phyloP scores from a whole-genome alignment of 2,888 invertebrate genomes.

The Taenaris catops region DNA sequence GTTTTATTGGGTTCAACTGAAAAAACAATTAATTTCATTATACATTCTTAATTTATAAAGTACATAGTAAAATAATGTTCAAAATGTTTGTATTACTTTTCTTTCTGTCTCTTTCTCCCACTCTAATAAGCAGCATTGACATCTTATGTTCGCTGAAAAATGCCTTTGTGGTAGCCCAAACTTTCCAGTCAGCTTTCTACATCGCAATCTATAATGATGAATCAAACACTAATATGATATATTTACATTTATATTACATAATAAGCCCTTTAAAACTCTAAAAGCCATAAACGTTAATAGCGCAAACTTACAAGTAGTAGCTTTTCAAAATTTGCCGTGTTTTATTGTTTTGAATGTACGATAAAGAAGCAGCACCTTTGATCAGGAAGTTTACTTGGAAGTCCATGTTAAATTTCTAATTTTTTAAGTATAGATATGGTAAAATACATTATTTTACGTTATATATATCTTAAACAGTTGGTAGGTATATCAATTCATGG shows the following conservation, averaged over 20 bases:
- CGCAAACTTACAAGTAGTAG: constrained; percentile 57
- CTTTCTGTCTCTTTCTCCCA: constrained; percentile 42
- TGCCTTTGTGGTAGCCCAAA: constrained; percentile 50
- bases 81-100: constrained; percentile 44
- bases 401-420: no score
- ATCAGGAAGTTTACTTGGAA: constrained; percentile 51
- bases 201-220: constrained; percentile 61
- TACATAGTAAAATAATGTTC: not conserved
- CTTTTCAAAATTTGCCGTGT: constrained; percentile 43
- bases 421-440: no score
- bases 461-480: no score
- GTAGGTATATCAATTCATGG: no score
- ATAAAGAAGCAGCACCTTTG: constrained; percentile 41
- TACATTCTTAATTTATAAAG: no score
- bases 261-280: no score
- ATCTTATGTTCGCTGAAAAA: constrained; percentile 49
- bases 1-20: constrained; percentile 43
- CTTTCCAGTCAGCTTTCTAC: constrained; percentile 46
- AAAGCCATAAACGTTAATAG: not conserved
- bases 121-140: constrained; percentile 52
- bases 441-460: no score
- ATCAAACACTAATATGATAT: no score
- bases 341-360: constrained; percentile 28
- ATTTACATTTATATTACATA: no score
- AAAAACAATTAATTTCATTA: constrained; percentile 18